Evolutionary conservation across 2,113 vertebrate species (phyloP), one percentile per base, ranked within the genome.

Genomic region (Gadus macrocephalus): DNA sequence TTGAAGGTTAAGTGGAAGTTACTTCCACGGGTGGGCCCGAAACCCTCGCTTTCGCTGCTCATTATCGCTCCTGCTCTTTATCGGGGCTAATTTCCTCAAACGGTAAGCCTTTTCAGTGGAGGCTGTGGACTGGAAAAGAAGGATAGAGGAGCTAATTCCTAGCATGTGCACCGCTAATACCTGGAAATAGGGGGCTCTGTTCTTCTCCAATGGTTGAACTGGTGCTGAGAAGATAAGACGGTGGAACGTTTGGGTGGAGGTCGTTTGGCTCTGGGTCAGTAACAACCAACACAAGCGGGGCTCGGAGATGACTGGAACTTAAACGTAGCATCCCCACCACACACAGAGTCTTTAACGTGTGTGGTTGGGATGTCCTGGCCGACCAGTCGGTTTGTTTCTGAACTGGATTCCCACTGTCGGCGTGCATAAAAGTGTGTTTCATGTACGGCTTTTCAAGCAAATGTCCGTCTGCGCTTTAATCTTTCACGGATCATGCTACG

Each of bases 131-230:
- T 58, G 58, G 62, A 81, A 75, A 80, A 49, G 27, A 63, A 71
- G 86, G 85, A 85, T 89, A 79, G 88, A 75, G 64, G 68, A 68
- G 72, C 64, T 90, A 91, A 91, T 91, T 90, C 80, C 56, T 83
- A 81, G 81, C 90, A 91, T 91, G 90, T 88, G 91, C 84, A 79
- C 72, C 70, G 65, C 65, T 88, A 90, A 90, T 88, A 81, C 87
- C 70, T 77, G 72, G 72, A 69, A 73, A 80, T 79, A 81, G 78
- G 80, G 49, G 68, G 64, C 38, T 22, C 66, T 0, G 67, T 73
- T 70, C 66, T 68, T 69, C 70, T 78, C 66, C 59, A 74, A 62
- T 65, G 75, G 61, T 82, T 81, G 78, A 78, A 87, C 86, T 84
- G 79, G 70, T 64, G 61, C 72, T 64, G 74, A 65, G 69, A 67